Evolutionary conservation across 2,113 vertebrate species (phyloP).

Genomic region (Ochotona princeps): DNA sequence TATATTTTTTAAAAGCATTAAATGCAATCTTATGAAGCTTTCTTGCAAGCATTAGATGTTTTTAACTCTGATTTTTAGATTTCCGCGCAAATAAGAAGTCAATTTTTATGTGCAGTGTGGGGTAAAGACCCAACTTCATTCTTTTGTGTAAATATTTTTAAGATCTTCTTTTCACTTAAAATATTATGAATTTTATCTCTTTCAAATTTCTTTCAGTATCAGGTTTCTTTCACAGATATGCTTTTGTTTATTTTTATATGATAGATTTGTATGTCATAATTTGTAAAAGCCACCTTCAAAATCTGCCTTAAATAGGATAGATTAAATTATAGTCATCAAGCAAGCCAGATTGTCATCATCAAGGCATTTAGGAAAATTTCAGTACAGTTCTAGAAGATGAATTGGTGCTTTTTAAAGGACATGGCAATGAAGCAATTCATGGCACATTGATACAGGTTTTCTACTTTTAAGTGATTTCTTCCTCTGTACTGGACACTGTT

Average conservation of each 20-base stretch:
- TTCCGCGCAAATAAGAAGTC: not conserved
- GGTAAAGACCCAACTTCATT: not conserved
- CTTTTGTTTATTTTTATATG: not conserved
- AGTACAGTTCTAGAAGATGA: not conserved
- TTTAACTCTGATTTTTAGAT: not conserved
- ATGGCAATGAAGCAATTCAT: not conserved
- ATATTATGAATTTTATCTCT: not conserved
- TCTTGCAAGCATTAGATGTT: not conserved
- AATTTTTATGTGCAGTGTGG: not conserved
- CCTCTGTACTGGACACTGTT: not conserved
- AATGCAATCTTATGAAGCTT: not conserved
- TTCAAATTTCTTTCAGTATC: not conserved
- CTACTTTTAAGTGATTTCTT: not conserved
- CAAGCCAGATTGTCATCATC: not conserved
- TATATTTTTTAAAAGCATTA: not conserved
- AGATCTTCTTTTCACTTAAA: not conserved
- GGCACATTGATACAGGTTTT: not conserved
- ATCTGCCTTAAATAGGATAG: not conserved
- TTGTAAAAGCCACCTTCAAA: not conserved
- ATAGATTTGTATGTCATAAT: not conserved
- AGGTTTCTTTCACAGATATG: not conserved
- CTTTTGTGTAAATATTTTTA: not conserved
- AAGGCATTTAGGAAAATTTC: not conserved
- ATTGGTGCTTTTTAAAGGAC: not conserved
- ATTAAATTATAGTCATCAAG: not conserved